phyloP scores from a whole-genome alignment of 2,113 vertebrate species.

The Abramis brama region DNA sequence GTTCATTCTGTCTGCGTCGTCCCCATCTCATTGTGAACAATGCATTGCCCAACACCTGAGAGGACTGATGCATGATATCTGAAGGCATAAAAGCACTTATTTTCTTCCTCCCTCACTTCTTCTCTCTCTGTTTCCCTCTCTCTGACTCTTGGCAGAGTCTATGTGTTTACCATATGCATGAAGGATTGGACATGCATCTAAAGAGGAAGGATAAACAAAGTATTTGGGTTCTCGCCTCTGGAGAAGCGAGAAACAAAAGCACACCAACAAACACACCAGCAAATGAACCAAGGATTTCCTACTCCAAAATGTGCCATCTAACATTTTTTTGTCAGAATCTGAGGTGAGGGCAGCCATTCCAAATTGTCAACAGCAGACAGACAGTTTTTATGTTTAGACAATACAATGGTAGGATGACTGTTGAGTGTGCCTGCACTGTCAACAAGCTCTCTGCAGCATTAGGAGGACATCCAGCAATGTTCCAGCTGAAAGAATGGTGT shows the following conservation, averaged over 20 bases:
- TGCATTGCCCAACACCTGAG: slow-evolving; percentile 19
- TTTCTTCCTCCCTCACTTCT: slow-evolving; percentile 13
- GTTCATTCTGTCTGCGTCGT: not conserved
- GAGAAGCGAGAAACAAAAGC: slow-evolving; percentile 39
- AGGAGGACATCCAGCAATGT: not conserved
- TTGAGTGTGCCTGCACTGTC: slow-evolving; percentile 52
- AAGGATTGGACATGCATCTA: slow-evolving; percentile 55
- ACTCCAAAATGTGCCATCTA: not conserved
- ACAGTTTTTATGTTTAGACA: slow-evolving; percentile 35
- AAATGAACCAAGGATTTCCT: slow-evolving; percentile 12
- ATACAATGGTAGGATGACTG: slow-evolving; percentile 47
- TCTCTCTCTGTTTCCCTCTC: slow-evolving; percentile 13
- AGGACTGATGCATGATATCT: slow-evolving; percentile 30
- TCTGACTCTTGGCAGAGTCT: slow-evolving; percentile 48
- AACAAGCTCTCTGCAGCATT: slow-evolving; percentile 56
- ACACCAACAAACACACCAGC: slow-evolving; percentile 19
- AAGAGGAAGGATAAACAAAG: slow-evolving; percentile 50
- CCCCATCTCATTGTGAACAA: not conserved
- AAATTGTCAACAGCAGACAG: slow-evolving; percentile 39
- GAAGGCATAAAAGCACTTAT: slow-evolving; percentile 34
- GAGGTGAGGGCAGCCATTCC: not conserved
- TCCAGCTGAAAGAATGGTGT: slow-evolving; percentile 6
- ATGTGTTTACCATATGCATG: slow-evolving; percentile 55
- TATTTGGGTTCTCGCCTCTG: slow-evolving; percentile 37
- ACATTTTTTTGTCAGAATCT: not conserved